Evolutionary conservation across 2,113 vertebrate genomes (phyloP), one percentile per base, ranked within the genome.

Genomic region (Plectropomus leopardus): DNA sequence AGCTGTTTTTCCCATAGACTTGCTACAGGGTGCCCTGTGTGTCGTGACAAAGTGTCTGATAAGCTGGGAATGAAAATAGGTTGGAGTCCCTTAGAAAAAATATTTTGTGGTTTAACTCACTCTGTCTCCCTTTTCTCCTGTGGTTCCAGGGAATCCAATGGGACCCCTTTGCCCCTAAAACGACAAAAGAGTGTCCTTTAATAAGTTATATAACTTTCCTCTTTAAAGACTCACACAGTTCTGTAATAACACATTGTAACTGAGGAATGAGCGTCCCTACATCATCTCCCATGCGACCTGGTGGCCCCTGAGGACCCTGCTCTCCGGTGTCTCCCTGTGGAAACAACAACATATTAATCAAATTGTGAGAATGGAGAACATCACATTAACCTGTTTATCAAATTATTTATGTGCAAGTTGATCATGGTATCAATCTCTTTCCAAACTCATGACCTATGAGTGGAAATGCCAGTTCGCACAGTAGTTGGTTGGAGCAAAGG

Each of bases 71-170:
- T n/a, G n/a, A n/a, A n/a, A n/a, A n/a, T n/a, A n/a, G n/a, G n/a
- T n/a, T n/a, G n/a, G n/a, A n/a, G n/a, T n/a, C n/a, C n/a, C n/a
- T n/a, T n/a, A n/a, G n/a, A n/a, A n/a, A n/a, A n/a, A n/a, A n/a
- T n/a, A n/a, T n/a, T n/a, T 4, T 15, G 2, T 16, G 32, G 2
- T 72, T 54, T 10, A 44, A 85, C 93, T 75, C 86, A 96, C 95
- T 87, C 67, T 89, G 78, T 95, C 95, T 86, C 95, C 95, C 58
- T 95, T 96, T 34, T 95, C 94, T 76, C 95, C 95, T 0, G 45
- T 0, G 0, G 76, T 45, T 59, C 95, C 95, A 32, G 93, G 83
- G 32, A 93, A 84, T 48, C 95, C 95, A 13, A 94, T 93, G 0
- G 93, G 80, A 5, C 95, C 95, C 85, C 94, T 90, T 89, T 93